Conservation (phyloP, 2,113 vertebrate genomes). For the Vireo altiloquus region DNA sequence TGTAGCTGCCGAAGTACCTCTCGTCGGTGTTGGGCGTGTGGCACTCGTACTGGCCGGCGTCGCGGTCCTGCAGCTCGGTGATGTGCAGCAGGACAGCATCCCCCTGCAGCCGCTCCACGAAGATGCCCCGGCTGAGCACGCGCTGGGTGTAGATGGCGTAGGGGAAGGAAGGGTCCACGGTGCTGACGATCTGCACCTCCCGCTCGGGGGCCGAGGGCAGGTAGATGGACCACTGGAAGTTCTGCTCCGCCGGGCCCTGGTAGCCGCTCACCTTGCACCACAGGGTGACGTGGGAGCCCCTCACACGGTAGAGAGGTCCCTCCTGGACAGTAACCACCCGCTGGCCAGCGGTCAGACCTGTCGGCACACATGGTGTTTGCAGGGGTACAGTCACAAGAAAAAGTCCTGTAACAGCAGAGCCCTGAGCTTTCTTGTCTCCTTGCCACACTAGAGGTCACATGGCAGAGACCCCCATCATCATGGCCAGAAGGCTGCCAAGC, state of each 20-base stretch:
- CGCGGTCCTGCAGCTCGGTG: conserved; percentile 82
- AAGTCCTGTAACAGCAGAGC: not conserved
- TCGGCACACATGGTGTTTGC: rapidly evolving
- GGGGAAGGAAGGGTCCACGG: conserved; percentile 84
- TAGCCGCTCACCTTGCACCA: conserved; percentile 92
- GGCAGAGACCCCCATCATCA: not conserved
- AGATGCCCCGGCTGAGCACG: conserved; percentile 84
- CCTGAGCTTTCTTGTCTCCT: not conserved
- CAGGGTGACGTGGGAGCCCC: conserved; percentile 88
- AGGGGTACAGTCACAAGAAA: not conserved
- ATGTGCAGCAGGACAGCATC: conserved; percentile 85
- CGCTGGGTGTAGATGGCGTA: conserved; percentile 87
- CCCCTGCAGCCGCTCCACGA: conserved; percentile 81
- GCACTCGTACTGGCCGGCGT: conserved; percentile 83
- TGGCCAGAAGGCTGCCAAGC: not conserved
- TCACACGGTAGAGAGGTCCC: conserved; percentile 79
- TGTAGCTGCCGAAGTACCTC: conserved; percentile 75
- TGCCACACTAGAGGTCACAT: not conserved
- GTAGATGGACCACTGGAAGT: conserved; percentile 96
- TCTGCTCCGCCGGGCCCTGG: not conserved
- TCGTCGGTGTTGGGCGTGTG: conserved; percentile 63
- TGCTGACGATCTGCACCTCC: conserved; percentile 95
- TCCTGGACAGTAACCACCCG: conserved; percentile 67
- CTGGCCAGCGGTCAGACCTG: conserved; percentile 63
- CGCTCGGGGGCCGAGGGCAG: conserved; percentile 77